These are phyloP conservation scores for Enteromius fasciolatus DNA, from an alignment of 2,797 vertebrate species.

Conservation along the genomic window DNA sequence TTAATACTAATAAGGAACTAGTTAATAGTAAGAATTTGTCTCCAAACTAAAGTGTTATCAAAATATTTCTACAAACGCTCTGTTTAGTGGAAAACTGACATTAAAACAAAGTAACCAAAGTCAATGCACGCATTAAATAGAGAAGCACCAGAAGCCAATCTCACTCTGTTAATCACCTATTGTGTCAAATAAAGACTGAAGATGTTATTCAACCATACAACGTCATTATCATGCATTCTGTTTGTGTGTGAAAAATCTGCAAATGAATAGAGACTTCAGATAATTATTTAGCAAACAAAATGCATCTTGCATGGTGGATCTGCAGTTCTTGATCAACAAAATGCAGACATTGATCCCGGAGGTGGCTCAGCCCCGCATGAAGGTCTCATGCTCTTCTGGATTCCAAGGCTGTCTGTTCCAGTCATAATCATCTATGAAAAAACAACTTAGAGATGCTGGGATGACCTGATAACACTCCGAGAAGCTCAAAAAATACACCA, in stretches of 20 bases:
- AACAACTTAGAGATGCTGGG: slow-evolving; percentile 74
- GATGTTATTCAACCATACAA: slow-evolving; percentile 66
- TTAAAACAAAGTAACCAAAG: background rate
- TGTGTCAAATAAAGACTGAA: slow-evolving; percentile 67
- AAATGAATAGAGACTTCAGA: slow-evolving; percentile 75
- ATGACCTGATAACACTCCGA: slow-evolving; percentile 58
- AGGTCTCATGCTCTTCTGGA: slow-evolving; percentile 75
- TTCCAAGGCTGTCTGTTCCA: slow-evolving; percentile 72
- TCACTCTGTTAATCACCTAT: slow-evolving; percentile 67
- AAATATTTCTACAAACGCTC: background rate
- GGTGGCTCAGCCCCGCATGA: slow-evolving; percentile 71
- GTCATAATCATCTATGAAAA: slow-evolving; percentile 73
- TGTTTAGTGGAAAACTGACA: slow-evolving; percentile 20
- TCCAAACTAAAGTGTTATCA: background rate
- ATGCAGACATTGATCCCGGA: slow-evolving; percentile 76
- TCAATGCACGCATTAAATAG: background rate
- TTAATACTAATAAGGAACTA: background rate
- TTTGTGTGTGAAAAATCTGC: slow-evolving; percentile 75
- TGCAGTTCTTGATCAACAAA: slow-evolving; percentile 71
- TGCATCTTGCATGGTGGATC: slow-evolving; percentile 77
- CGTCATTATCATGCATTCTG: slow-evolving; percentile 65
- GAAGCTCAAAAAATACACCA: slow-evolving; percentile 61
- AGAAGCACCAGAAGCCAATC: slow-evolving; percentile 47
- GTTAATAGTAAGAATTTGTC: background rate
- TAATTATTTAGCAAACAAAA: slow-evolving; percentile 69